These are phyloP conservation scores for Sericinus montela DNA, from an alignment of 2,888 invertebrate genomes.

Conservation along the genomic window DNA sequence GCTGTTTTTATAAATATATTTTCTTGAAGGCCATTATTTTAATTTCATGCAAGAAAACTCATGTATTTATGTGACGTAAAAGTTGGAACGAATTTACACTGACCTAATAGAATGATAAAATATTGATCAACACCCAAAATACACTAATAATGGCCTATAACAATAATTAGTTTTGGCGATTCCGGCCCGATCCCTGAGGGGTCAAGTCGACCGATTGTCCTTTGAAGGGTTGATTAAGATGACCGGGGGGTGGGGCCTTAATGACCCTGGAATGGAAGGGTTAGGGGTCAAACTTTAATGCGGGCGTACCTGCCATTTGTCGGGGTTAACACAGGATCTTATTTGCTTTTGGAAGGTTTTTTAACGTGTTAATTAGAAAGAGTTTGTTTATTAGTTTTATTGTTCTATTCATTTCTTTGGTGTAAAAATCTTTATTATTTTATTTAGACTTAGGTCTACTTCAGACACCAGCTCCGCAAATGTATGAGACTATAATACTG, in stretches of 20 bases:
- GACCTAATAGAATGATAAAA: constrained; percentile 49
- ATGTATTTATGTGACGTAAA: too few species aligned
- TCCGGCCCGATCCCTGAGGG: constrained; percentile 45
- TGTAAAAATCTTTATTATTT: too few species aligned
- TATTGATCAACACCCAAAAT: constrained; percentile 46
- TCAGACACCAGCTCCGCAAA: too few species aligned
- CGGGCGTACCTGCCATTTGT: constrained; percentile 62
- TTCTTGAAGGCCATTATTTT: too few species aligned
- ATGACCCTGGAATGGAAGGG: constrained; percentile 54
- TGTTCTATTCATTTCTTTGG: too few species aligned
- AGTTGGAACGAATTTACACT: background rate
- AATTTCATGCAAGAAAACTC: too few species aligned
- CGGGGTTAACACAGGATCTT: constrained; percentile 48
- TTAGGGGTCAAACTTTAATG: constrained; percentile 58
- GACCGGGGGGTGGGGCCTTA: constrained; percentile 55
- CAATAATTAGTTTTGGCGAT: constrained; percentile 68
- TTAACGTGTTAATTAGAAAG: constrained; percentile 59
- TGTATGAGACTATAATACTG: too few species aligned
- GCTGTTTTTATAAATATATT: too few species aligned
- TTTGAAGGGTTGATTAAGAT: constrained; percentile 77
- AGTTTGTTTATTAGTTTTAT: constrained; percentile 3
- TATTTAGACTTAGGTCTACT: too few species aligned
- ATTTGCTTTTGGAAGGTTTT: constrained; percentile 51
- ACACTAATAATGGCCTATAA: constrained; percentile 67
- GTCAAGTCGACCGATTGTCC: constrained; percentile 71